Evolutionary conservation across 2,888 invertebrate genomes (phyloP), one percentile per base, ranked within the genome.

Genomic region (Callimorpha dominula): DNA sequence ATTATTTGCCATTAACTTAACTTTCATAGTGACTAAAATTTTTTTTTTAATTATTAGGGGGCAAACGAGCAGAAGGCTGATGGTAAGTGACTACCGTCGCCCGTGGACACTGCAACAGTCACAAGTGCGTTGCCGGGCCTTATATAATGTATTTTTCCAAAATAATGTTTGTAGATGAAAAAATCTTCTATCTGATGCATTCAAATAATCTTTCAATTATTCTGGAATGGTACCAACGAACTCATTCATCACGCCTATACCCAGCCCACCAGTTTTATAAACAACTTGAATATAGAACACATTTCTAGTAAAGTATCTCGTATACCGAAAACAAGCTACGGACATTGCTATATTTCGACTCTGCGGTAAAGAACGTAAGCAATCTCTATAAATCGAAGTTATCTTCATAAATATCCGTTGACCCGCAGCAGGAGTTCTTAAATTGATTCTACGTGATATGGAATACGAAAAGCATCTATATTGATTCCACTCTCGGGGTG

Each of bases 391-490:
- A 93, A 93, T 93, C 89, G 89, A 89, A 87, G 89, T 88, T 92
- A 90, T 91, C 89, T 90, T 90, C 90, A 91, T 94, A 94, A 93
- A 93, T 93, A 93, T 91, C 89, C 88, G 86, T 92, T 92, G 92
- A 93, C 91, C 92, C 93, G 87, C 93, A 88, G 92, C 92, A 91
- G 90, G 92, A 93, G 93, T 90, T 92, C 92, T 90, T 89, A 93
- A 94, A 94, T 94, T 94, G 94, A 92, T 93, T 92, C 89, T 91
- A 92, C 94, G 93, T 94, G 93, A 92, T 91, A 88, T 87, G 89
- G 90, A 90, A 90, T 89, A 90, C 91, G 88, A 90, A 90, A 88
- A 87, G 85, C 84, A 85, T 83, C 83, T 82, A 81, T 89, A 90
- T 91, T 87, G 90, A 90, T 89, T 89, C 84, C 85, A 85, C 85